Evolutionary conservation across 2,888 invertebrate species (phyloP).

Genomic region (Andrena haemorrhoa): DNA sequence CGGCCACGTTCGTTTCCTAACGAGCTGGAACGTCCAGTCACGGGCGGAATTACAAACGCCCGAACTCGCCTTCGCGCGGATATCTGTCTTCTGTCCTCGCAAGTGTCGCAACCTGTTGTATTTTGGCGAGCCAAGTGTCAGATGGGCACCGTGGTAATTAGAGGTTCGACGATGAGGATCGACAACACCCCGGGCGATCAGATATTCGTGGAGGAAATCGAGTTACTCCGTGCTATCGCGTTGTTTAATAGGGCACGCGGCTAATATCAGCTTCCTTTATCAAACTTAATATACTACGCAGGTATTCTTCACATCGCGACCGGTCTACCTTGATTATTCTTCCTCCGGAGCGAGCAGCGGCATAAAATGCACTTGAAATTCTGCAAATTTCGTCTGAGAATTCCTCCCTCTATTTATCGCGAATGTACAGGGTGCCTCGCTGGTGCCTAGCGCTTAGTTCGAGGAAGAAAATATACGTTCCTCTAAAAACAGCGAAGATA

Average conservation of each 20-base stretch:
- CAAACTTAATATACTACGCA: not conserved
- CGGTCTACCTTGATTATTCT: not conserved
- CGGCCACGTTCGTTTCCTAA: slow-evolving; percentile 56
- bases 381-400: too few relatives aligned
- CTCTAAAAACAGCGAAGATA: not conserved
- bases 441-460: too few relatives aligned
- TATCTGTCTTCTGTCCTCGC: slow-evolving; percentile 6
- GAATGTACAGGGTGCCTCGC: not conserved
- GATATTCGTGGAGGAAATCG: slow-evolving; percentile 21
- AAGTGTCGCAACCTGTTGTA: slow-evolving; percentile 47
- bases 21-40: slow-evolving; percentile 25
- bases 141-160: slow-evolving; percentile 35
- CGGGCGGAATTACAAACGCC: slow-evolving; percentile 48
- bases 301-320: too few relatives aligned
- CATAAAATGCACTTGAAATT: too few relatives aligned
- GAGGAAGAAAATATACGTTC: too few relatives aligned
- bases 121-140: slow-evolving; percentile 25
- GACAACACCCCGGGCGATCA: not conserved
- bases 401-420: too few relatives aligned
- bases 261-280: slow-evolving; percentile 6
- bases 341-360: not conserved
- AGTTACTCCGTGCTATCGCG: not conserved
- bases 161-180: slow-evolving; percentile 24
- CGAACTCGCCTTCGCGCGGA: not conserved
- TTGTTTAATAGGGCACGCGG: not conserved